phyloP scores from a whole-genome alignment of 2,888 invertebrate genomes.

The Dioctria rufipes region DNA sequence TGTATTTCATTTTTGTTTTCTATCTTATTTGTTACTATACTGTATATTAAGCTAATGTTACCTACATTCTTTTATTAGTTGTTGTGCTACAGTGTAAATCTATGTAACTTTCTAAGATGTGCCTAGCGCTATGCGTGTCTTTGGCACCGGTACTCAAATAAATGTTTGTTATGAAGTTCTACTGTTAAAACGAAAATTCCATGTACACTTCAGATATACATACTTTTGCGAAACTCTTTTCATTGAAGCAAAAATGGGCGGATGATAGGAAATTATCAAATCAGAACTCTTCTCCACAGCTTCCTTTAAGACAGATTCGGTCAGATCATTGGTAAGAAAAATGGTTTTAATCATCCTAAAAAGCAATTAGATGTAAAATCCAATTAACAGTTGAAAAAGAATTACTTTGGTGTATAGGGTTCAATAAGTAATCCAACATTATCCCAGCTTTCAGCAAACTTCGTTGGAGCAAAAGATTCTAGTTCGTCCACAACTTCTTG shows the following conservation, averaged over 20 bases:
- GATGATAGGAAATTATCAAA: slow-evolving; percentile 94
- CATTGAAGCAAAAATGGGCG: slow-evolving; percentile 91
- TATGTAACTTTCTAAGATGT: too few species aligned
- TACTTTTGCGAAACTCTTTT: slow-evolving; percentile 87
- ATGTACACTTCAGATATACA: slow-evolving; percentile 52
- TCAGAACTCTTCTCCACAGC: slow-evolving; percentile 79
- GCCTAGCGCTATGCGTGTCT: too few species aligned
- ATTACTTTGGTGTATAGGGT: slow-evolving; percentile 76
- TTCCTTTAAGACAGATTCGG: slow-evolving; percentile 88
- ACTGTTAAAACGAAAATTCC: too few species aligned
- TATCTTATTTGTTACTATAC: too few species aligned
- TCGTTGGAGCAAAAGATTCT: slow-evolving; percentile 79
- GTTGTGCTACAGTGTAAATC: too few species aligned
- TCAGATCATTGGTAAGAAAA: slow-evolving; percentile 93
- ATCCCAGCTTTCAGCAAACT: slow-evolving; percentile 90
- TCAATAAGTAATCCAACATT: slow-evolving; percentile 94
- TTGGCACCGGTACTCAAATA: too few species aligned
- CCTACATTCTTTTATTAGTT: too few species aligned
- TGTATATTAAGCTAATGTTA: too few species aligned
- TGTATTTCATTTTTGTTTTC: too few species aligned
- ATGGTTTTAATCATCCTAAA: slow-evolving; percentile 75
- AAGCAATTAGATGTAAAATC: not conserved
- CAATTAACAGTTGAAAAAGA: slow-evolving; percentile 54
- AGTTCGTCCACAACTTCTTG: slow-evolving; percentile 74
- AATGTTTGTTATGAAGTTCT: too few species aligned